Base-by-base conservation (phyloP, 2,113 vertebrate species). In the Neotoma lepida region DNA sequence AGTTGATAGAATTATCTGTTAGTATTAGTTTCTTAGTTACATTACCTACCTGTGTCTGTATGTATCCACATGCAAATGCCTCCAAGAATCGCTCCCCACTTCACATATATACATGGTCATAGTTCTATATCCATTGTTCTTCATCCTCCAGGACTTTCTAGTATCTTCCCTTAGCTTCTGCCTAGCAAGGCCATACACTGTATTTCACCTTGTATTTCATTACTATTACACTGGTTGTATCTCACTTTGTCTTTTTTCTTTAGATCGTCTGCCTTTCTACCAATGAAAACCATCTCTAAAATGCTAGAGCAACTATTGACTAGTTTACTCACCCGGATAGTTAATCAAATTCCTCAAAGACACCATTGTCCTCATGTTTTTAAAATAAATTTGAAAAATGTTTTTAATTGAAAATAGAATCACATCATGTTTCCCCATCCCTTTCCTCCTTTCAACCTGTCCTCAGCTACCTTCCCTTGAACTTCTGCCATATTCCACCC, bases 301-400 rank as follows among this genome's bases (percentile, higher is more conserved):
- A 86, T 85, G 8, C 68, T 93, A 87, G 78, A 73, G 17, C n/a
- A 91, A 46, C 41, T 94, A 94, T 88, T 82, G 77, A 88, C 89
- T 74, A 4, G 82, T 89, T 56, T 49, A 87, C 80, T 66, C 71
- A 92, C 68, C 88, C 82, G 22, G 87, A 95, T 35, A 95, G 15
- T 94, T 94, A 89, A 51, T 56, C 54, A 80, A 90, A 63, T 20
- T 68, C 49, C n/a, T 85, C 13, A 44, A 88, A 94, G 58, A 85
- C 64, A 94, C 77, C 26, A 86, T 89, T 46, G 44, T 56, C 58
- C 35, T 80, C 63, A 89, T 63, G 61, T 10, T 63, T 63, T 63
- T 28, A 63, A 63, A 63, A 63, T 63, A 63, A 28, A 63, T 18
- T 51, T 51, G 2, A 14, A 51, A 51, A 30, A 80, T 54, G 49